Base-by-base conservation (phyloP, 2,797 vertebrate species). In the Spinus olivaceus region DNA sequence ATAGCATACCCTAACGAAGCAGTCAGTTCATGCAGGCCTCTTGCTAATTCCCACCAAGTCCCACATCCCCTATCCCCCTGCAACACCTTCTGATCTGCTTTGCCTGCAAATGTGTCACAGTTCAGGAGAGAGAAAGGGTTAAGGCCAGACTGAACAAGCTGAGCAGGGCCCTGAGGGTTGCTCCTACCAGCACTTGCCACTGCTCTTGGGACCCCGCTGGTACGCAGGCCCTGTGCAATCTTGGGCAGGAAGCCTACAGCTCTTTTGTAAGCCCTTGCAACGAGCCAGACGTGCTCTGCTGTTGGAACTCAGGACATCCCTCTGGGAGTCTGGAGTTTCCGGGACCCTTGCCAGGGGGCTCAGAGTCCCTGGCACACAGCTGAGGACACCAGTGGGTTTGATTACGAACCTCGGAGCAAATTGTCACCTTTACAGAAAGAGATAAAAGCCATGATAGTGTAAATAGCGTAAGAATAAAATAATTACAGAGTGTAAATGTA, bases 141-240 rank as follows among this genome's bases (percentile, higher is more conserved):
- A 41, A 12, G 47, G 28, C 25, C 56, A 57, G 64, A 14, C 30
- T 47, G 33, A 83, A 47, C 37, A 64, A 88, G 14, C 11, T 44
- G 37, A 88, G 39, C 51, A 33, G 20, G 81, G 53, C 9, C 46
- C 30, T 14, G 28, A 80, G 15, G 5, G 13, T 47, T 35, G 23
- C 56, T 69, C 30, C 73, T 46, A 37, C 6, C 18, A 57, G 22
- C 4, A 22, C 14, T 21, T 27, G 18, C 25, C 44, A 35, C 41
- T 63, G 41, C 46, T n/a, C 6, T 23, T 72, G 50, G 46, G 35
- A 81, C 50, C 41, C 53, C 0, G 0, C 17, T 2, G 4, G 28
- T 19, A 41, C 0, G 0, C 27, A 64, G 35, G 5, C 21, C 33
- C 7, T 51, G 19, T 41, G 19, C 15, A 46, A 41, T 28, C 44